Base-by-base conservation (phyloP, 92 coral and sea anemone genomes). In the Isaurus tuberculatus region DNA sequence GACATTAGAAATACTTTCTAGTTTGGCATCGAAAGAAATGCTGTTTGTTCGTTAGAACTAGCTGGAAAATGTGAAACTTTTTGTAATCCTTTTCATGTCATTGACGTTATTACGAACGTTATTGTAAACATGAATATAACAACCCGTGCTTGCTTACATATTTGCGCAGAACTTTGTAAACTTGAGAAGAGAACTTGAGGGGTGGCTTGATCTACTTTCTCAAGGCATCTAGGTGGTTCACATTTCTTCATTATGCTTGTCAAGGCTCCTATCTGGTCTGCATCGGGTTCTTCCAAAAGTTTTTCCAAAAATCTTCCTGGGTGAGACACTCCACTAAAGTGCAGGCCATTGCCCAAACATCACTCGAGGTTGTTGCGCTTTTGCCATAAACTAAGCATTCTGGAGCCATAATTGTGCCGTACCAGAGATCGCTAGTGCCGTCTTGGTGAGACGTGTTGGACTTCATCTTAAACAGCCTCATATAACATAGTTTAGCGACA, bases 391-490 rank as follows among this genome's bases (percentile, higher is more conserved):
- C 46, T 32, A 75, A 53, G 23, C 82, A 75, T 37, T 75, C 82
- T 53, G 82, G 82, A 51, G 82, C 82, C 82, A 75, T 75, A 51
- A 69, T 68, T 30, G 82, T 75, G 30, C 69, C 82, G 13, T 68
- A 37, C 36, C 27, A 34, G 23, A 46, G 28, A 8, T 51, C 33
- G 37, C 66, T 48, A 8, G 73, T 74, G n/a, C 37, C 15, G 10
- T 73, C 60, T 32, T 48, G 67, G 37, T 72, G 28, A 23, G 63
- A 25, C 25, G 58, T 73, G 55, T 26, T 32, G 1, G 72, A 79
- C 70, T 79, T 61, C 29, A 79, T 72, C 69, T 60, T 79, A 13
- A 73, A 79, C 22, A 84, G 83, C 42, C 88, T 84, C 88, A 85
- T 75, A 60, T 85, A 72, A 49, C 63, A 65, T 28, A 74, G 58